Base-by-base conservation (phyloP, 2,888 invertebrate species). In the Athetis lepigone region DNA sequence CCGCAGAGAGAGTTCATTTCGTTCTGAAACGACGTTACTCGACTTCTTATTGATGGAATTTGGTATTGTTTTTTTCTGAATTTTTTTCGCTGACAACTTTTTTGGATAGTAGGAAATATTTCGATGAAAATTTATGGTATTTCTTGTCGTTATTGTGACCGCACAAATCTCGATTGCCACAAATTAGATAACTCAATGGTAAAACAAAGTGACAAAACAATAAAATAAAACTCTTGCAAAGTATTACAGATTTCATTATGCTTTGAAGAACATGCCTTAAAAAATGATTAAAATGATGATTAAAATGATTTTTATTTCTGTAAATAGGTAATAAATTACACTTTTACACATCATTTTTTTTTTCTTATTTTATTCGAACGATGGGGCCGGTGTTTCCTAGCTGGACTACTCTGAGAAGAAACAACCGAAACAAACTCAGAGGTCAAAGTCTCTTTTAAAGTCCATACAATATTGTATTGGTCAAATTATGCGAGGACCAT, bases 11-110 rank as follows among this genome's bases (percentile, higher is more conserved):
- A 78, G 65, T 75, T 77, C 58, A 75, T 75, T 77, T 78, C 58
- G 47, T 67, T 42, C 50, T 51, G 59, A 50, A 72, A 72, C 67
- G 72, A 65, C 64, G 79, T 72, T 70, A 71, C 36, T 25, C 56
- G 56, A 54, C 62, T 62, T 77, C 65, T 63, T 77, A 78, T 78
- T 73, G 77, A 68, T 60, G 65, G 63, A 78, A 78, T 78, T 75
- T 75, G 62, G 68, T 75, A 72, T 75, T 72, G 70, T 78, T 66
- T 73, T 67, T 71, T 56, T 58, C 23, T 58, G 37, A 51, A 61
- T 72, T 72, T 42, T 64, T 39, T 40, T 63, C 39, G 65, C 36
- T 45, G 39, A 42, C 46, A 63, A 69, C 58, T 68, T 65, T 49
- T 65, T 45, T 25, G 43, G 37, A 45, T 62, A 64, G 59, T 58